phyloP scores from a whole-genome alignment of 2,888 invertebrate species.

The Drosophila kokeensis region DNA sequence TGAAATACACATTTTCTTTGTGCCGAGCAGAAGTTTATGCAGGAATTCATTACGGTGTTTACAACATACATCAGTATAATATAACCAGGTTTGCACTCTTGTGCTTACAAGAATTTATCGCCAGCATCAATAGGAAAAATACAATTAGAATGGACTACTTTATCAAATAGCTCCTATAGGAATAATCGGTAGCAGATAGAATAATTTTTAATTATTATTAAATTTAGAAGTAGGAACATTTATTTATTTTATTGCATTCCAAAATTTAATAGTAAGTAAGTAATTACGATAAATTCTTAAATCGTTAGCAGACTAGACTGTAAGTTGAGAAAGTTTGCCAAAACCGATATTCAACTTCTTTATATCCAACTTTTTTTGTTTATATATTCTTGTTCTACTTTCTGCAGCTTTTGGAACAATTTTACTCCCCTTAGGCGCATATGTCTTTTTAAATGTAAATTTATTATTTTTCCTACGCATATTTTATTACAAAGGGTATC shows the following conservation, averaged over 20 bases:
- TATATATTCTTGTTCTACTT: neutral
- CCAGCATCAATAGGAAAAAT: no score
- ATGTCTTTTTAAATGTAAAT: neutral
- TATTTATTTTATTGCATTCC: neutral
- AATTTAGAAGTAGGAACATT: no score
- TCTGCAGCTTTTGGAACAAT: neutral
- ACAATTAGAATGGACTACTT: no score
- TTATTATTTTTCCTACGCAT: neutral
- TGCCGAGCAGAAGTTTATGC: neutral
- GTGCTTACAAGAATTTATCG: no score
- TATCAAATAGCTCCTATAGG: no score
- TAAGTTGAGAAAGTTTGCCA: neutral
- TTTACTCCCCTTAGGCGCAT: neutral
- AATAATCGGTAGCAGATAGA: no score
- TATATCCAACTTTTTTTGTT: neutral
- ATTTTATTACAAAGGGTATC: slow-evolving; percentile 10
- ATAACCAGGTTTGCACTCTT: neutral
- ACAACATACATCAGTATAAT: neutral
- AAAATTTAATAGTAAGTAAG: neutral
- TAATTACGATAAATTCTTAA: neutral
- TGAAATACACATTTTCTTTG: neutral
- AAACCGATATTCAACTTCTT: neutral
- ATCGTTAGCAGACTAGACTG: neutral
- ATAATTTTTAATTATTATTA: no score
- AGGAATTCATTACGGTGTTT: neutral